Base-by-base conservation (phyloP, 1,140 invertebrate genomes). In the Drosophila watanabei region DNA sequence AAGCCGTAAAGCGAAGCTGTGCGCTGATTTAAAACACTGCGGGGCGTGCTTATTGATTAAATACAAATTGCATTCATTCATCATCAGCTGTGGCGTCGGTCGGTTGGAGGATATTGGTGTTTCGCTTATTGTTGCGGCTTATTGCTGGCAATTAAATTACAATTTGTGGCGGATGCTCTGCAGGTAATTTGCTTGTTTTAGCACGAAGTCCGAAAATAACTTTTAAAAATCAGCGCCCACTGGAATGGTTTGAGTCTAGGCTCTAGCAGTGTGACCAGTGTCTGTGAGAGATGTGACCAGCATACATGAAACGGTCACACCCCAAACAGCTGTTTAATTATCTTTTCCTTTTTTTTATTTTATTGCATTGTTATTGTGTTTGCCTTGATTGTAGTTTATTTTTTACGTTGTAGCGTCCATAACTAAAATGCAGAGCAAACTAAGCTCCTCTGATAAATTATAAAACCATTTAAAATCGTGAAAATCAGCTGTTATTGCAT, bases 21-120 rank as follows among this genome's bases (percentile, higher is more conserved):
- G 86, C 86, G 86, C 86, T 89, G 86, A 89, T 89, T 89, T 89
- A 85, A 89, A 89, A 79, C 85, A 85, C 85, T 89, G 86, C 86
- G 86, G 85, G 86, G 86, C 86, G 86, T 89, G 79, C 76, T 82
- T 89, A 90, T 89, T 89, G 86, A 89, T 89, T 89, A 89, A 89
- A 89, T 86, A 90, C 86, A 90, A 89, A 89, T 89, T 89, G 86
- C 86, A 61, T 90, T 86, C 82, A 89, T 89, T 89, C 86, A 89
- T 90, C 86, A 90, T 89, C 75, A 54, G 77, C 49, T 46, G 43
- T 51, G 4, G 24, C 33, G 58, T 24, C 18, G 33, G 56, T 43
- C 30, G 10, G 52, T 59, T 54, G 43, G 64, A 58, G 28, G 48
- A 37, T 51, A 65, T 75, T 39, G 58, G 49, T 69, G 64, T 63